phyloP scores from a whole-genome alignment of 2,888 invertebrate genomes.

The Torymus auratus region DNA sequence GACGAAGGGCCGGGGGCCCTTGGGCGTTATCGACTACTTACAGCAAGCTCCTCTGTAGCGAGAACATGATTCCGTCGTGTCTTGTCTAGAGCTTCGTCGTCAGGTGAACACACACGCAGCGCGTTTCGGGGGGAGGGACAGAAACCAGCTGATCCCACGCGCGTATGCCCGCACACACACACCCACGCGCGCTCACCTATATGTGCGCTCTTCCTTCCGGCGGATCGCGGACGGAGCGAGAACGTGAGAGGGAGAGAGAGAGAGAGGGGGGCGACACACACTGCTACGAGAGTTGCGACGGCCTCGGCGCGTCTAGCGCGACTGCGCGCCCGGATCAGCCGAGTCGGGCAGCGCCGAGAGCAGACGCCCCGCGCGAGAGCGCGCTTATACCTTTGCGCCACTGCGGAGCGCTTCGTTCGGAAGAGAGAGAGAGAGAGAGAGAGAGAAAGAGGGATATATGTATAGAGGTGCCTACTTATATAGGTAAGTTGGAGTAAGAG shows the following conservation, averaged over 20 bases:
- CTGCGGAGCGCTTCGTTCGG: no score
- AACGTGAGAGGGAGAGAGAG: background rate
- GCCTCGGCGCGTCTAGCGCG: conserved; percentile 42
- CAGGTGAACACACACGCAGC: no score
- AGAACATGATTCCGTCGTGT: conserved; percentile 45
- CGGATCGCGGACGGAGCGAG: background rate
- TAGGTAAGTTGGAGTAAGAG: no score
- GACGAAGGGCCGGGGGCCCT: no score
- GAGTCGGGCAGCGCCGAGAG: background rate
- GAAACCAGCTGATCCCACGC: conserved; percentile 51
- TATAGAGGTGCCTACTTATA: no score
- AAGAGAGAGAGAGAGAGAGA: no score
- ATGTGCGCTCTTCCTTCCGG: background rate
- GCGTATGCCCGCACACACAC: conserved; percentile 7
- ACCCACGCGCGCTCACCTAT: conserved; percentile 1
- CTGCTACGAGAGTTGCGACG: background rate
- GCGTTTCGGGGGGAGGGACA: background rate
- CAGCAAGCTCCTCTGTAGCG: conserved; percentile 52
- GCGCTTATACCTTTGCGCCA: no score
- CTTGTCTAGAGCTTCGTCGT: background rate
- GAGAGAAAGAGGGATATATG: no score
- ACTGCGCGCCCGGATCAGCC: conserved; percentile 30
- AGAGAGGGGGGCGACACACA: background rate
- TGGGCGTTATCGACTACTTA: conserved; percentile 36
- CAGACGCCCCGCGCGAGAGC: conserved; percentile 14